Evolutionary conservation across 2,888 invertebrate species (phyloP).

Genomic region (Empis stercorea): DNA sequence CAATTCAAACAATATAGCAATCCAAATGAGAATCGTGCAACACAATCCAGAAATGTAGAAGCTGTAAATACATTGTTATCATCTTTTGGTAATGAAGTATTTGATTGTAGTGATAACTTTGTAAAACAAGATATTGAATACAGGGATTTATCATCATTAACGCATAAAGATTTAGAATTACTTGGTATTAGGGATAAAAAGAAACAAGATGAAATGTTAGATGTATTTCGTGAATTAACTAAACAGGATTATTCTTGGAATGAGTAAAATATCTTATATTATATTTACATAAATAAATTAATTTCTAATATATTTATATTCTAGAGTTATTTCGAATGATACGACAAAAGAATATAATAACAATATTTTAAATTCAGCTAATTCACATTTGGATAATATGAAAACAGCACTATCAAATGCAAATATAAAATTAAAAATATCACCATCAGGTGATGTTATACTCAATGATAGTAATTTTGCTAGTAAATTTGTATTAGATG

Average conservation of each 20-base stretch:
- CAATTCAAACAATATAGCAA: neutral
- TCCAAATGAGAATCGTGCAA: neutral
- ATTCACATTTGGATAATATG: conserved; percentile 24
- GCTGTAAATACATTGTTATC: conserved; percentile 8
- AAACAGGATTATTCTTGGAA: conserved; percentile 26
- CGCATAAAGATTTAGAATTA: conserved; percentile 21
- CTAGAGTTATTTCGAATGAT: conserved; percentile 18
- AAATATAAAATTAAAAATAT: conserved; percentile 28
- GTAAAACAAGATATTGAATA: conserved; percentile 23
- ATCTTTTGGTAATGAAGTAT: conserved; percentile 7
- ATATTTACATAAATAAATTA: neutral
- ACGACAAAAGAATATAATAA: conserved; percentile 23
- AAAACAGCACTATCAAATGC: conserved; percentile 26
- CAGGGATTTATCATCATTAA: conserved; percentile 25
- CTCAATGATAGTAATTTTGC: conserved; percentile 32
- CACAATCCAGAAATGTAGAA: conserved; percentile 3
- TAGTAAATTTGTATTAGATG: conserved; percentile 30
- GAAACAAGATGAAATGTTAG: conserved; percentile 21
- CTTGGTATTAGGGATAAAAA: conserved; percentile 21
- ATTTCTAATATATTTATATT: neutral
- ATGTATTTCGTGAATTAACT: conserved; percentile 23
- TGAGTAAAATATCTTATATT: conserved; percentile 14
- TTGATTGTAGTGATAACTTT: conserved; percentile 18
- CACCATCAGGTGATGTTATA: conserved; percentile 28
- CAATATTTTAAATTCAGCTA: conserved; percentile 22